phyloP scores from a whole-genome alignment of 2,888 invertebrate genomes.

The Sarcophaga rosellei region DNA sequence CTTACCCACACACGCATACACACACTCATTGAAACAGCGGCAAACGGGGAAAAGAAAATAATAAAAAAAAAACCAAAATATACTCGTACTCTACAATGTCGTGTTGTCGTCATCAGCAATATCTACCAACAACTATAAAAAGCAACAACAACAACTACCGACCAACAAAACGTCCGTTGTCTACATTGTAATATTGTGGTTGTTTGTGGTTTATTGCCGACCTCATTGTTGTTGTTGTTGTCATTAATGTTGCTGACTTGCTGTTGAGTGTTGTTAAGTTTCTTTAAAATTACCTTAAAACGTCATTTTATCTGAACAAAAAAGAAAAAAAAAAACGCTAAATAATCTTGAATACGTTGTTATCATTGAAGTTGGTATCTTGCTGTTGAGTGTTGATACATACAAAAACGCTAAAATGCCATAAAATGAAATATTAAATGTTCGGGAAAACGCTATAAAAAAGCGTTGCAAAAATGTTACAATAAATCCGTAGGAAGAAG shows the following conservation, averaged over 20 bases:
- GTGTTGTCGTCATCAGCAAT: conserved; percentile 53
- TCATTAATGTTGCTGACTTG: conserved; percentile 44
- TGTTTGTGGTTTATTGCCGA: conserved; percentile 4
- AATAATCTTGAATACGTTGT: background rate
- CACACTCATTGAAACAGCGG: background rate
- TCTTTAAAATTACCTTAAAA: background rate
- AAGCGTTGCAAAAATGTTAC: too few relatives aligned
- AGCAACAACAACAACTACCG: conserved; percentile 43
- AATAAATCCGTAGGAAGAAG: too few relatives aligned
- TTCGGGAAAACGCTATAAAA: too few relatives aligned
- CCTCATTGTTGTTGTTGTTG: conserved; percentile 35
- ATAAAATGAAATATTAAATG: too few relatives aligned
- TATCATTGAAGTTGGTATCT: background rate
- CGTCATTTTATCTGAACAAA: too few relatives aligned
- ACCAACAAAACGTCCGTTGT: conserved; percentile 9
- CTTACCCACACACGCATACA: background rate
- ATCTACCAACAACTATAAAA: background rate
- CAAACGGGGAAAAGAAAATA: background rate
- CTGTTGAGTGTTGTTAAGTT: background rate
- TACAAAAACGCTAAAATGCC: too few relatives aligned
- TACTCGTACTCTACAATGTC: conserved; percentile 52
- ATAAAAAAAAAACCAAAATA: conserved; percentile 40
- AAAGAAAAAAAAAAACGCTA: too few relatives aligned
- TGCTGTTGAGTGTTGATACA: conserved; percentile 50
- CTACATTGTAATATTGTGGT: conserved; percentile 61